Conservation (phyloP, 2,888 invertebrate species). For the Choreutis nemorana region DNA sequence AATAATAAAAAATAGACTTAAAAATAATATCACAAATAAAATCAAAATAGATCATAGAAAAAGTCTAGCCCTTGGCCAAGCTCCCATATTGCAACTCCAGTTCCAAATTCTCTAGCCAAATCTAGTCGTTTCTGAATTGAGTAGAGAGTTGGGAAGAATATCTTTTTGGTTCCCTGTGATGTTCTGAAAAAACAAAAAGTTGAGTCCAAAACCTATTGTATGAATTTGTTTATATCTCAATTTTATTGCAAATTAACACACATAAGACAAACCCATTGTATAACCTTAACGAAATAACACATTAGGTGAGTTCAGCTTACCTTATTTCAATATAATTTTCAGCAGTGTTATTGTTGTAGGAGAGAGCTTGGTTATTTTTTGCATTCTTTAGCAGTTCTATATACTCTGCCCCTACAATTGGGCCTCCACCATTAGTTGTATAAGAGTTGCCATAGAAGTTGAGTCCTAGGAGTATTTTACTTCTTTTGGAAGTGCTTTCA, state of each 20-base stretch:
- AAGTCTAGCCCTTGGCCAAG: conserved; percentile 95
- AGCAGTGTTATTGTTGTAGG: conserved; percentile 78
- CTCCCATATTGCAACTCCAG: conserved; percentile 94
- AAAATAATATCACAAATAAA: conserved; percentile 42
- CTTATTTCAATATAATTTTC: conserved; percentile 89
- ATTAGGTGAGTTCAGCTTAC: conserved; percentile 63
- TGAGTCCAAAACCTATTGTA: conserved; percentile 4
- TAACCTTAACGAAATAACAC: no score
- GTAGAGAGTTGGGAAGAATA: conserved; percentile 90
- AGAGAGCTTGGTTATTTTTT: conserved; percentile 73
- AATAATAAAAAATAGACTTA: conserved; percentile 35
- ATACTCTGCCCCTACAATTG: conserved; percentile 82
- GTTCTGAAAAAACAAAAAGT: conserved; percentile 55
- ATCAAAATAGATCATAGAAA: conserved; percentile 80
- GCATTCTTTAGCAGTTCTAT: conserved; percentile 76
- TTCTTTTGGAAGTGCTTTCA: conserved; percentile 64
- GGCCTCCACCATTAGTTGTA: conserved; percentile 80
- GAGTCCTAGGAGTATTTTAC: conserved; percentile 86
- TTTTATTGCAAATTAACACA: no score
- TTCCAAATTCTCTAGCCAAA: conserved; percentile 79
- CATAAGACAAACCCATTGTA: neutral
- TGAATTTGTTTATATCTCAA: no score
- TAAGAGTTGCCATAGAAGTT: conserved; percentile 96
- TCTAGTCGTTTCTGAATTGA: conserved; percentile 84
- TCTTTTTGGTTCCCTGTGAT: conserved; percentile 73